Base-by-base conservation (phyloP, 2,888 invertebrate genomes). In the Adelphocoris suturalis region DNA sequence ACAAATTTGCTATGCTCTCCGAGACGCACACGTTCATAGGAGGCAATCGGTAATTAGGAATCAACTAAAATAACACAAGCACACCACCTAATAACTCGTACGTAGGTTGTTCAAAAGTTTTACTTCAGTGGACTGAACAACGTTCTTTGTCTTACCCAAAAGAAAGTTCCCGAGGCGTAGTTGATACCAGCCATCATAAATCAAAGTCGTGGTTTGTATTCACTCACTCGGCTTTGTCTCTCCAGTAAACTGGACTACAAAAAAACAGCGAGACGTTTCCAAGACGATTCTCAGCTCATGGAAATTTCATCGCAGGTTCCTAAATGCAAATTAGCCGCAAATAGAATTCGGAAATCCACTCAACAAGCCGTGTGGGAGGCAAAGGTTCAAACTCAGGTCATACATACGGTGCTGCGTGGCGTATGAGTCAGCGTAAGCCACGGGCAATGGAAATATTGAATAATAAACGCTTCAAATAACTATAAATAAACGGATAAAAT, bases 291-390 rank as follows among this genome's bases (percentile, higher is more conserved):
- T 27, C 11, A 11, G 23, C 68, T 68, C 68, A 68, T 68, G 68
- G 68, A 23, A 68, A 68, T 68, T 68, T 68, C 68, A 68, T 68
- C 23, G 68, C 68, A 68, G 68, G 68, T 68, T 23, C 68, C 68
- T 23, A 12, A 68, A 68, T 68, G 68, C 68, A 68, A 68, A 68
- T 68, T 68, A 23, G 23, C 23, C 23, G 1, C 68, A 23, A 68
- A 68, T 68, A 68, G 68, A 68, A 68, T 68, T 68, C 68, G 68
- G 23, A 68, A 68, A 68, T 68, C 68, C 23, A 78, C 78, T 78
- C 37, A 16, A 16, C 28, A 28, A 46, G 78, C 16, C 46, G 78
- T 78, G 37, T 46, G 68, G 68, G 68, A 23, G 68, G 23, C 61
- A 9, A 23, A 23, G 27, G 68, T 68, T 19, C 68, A 68, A 68